Evolutionary conservation across 2,888 invertebrate genomes (phyloP), one percentile per base, ranked within the genome.

Genomic region (Leucophenga maculata): DNA sequence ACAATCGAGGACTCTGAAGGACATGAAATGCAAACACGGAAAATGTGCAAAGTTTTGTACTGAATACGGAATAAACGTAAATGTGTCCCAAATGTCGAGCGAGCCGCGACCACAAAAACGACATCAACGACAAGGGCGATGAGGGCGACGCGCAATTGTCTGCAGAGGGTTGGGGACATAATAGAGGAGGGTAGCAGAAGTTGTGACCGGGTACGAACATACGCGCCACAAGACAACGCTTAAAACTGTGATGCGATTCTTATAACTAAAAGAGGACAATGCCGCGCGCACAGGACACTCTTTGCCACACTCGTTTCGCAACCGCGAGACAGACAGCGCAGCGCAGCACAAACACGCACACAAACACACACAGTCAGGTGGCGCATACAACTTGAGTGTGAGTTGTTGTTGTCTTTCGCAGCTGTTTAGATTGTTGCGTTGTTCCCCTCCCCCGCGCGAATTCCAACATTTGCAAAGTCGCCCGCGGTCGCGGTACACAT

Each of bases 21-120:
- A 52, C 14, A 8, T 22, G 32, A 8, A 60, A 39, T 60, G 62
- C 68, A 69, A 72, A 69, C 71, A 71, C 69, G 71, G 71, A 64
- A 73, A 69, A 71, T 70, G 65, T 54, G 64, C 71, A 83, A 83
- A 78, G 79, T 86, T 85, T 81, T 76, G 77, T 74, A 75, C 81
- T 85, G 83, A 84, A 84, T 82, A 79, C 80, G 74, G 78, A 83
- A 85, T 64, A 64, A 82, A 77, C 78, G 80, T 82, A 80, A 82
- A 84, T 78, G 77, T 80, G 79, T 85, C 82, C 80, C 85, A 83
- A 85, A 85, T 83, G 83, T 75, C 77, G 70, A 66, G 62, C 70
- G 73, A 64, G 79, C 77, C 76, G 73, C 65, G 79, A 77, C 76
- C 76, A 75, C 72, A 80, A 76, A 55, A 46, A 67, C 9, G 44